Evolutionary conservation across 1,140 invertebrate genomes (phyloP), one percentile per base, ranked within the genome.

Genomic region (Heliconius himera): DNA sequence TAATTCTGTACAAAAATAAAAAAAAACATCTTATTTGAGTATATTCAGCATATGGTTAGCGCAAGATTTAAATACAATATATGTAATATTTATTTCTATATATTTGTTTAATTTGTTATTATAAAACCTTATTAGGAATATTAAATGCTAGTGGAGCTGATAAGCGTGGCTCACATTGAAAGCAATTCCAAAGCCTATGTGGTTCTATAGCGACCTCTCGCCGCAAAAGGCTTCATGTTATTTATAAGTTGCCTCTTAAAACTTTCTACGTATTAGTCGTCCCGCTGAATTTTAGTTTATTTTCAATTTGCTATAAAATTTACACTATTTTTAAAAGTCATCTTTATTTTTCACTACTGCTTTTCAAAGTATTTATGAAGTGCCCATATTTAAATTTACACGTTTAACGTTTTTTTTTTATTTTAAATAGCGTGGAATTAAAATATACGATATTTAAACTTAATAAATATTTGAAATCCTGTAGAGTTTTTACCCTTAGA

Each of bases 241-340:
- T 77, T 77, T 77, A 77, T 77, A 77, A 77, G 76, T 72, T 71
- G 41, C 70, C 76, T 77, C 76, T 77, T 72, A 54, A 77, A 77
- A 72, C 60, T 77, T 76, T 77, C 76, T 77, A 77, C 76, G 70
- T 76, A 77, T 77, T 77, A 77, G 76, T 77, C 46, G 70, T 72
- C 29, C 76, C 70, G 41, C 26, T 77, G 41, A 36, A 77, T 76
- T 71, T 77, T 72, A 77, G 41, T 77, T 77, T 77, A 77, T 77
- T 77, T 72, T 77, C 60, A 76, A 71, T 77, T 77, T 54, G 70
- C 46, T 71, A 72, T 26, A 51, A 77, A 72, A 20, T 20, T 41
- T 36, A 36, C 70, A 72, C 70, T 41, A 72, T 66, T 66, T 60
- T 66, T 66, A 72, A 71, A 71, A 71, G 33, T 38, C 36, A 36